Conservation (phyloP, 2,113 vertebrate genomes). For the Menura novaehollandiae region DNA sequence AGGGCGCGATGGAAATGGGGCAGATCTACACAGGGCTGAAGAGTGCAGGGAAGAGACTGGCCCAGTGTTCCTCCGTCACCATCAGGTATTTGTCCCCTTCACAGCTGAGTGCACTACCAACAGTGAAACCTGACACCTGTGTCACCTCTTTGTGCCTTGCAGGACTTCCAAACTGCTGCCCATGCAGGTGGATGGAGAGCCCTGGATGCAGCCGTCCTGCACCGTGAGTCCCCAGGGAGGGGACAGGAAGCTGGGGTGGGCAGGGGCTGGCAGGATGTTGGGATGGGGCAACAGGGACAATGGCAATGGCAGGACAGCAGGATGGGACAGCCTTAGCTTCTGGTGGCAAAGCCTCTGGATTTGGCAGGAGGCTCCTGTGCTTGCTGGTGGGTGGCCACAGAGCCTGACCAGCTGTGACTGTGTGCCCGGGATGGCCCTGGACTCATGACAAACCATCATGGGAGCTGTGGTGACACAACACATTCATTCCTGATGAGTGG, state of each 20-base stretch:
- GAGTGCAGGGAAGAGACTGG: constrained; percentile 89
- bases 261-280: neutral
- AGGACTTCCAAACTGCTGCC: constrained; percentile 91
- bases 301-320: neutral
- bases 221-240: constrained; percentile 72
- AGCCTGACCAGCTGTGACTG: neutral
- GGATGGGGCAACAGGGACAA: neutral
- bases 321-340: neutral
- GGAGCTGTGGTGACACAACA: neutral
- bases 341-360: neutral
- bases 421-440: rapidly evolving
- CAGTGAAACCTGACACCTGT: rapidly evolving
- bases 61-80: constrained; percentile 87
- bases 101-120: rapidly evolving
- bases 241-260: neutral
- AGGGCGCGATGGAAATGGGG: constrained; percentile 96
- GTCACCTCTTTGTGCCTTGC: neutral
- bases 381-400: rapidly evolving
- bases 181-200: constrained; percentile 97
- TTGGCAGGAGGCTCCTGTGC: rapidly evolving
- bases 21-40: constrained; percentile 98
- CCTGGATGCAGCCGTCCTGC: constrained; percentile 95
- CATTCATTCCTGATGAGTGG: rapidly evolving
- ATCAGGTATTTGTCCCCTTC: constrained; percentile 79
- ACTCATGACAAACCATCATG: rapidly evolving